Base-by-base conservation (phyloP, 1,140 invertebrate species). In the Nylanderia fulva region DNA sequence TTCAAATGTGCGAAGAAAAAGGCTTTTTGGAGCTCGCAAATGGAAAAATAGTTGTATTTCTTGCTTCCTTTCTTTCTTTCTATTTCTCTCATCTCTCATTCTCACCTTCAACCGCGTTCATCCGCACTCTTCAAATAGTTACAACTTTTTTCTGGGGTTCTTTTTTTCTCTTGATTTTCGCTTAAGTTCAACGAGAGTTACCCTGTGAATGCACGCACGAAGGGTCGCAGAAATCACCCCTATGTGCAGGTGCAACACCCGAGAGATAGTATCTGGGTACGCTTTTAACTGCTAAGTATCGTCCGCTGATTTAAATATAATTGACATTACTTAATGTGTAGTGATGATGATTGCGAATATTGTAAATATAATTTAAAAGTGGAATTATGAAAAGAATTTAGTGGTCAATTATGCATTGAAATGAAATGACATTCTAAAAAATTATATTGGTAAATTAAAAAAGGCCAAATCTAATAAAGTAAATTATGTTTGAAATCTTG, bases 21-120 rank as follows among this genome's bases (percentile, higher is more conserved):
- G 48, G 66, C 76, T 71, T 66, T n/a, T 33, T 64, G 72, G 45
- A 69, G 60, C 54, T 58, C 69, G 66, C 27, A 71, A 80, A 82
- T 82, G 85, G 71, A 86, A 86, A 86, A 86, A 86, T 86, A 84
- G 85, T 85, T 69, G 75, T 61, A 58, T 85, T 64, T 85, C 52
- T 85, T 48, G 69, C 39, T 63, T 42, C 69, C 42, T 85, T 48
- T 80, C 39, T 63, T 42, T 80, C 42, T 58, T 76, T 74, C 2
- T 60, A 27, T 66, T 48, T 79, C 74, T 66, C 36, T 77, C 74
- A 27, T 76, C 29, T 76, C 71, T 63, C 71, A 48, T 66, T 76
- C 58, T 76, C 71, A 75, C 80, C 11, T 18, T 56, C 69, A 60
- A 33, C 56, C 42, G 33, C 56, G n/a, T 18, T 83, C n/a, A 21